Evolutionary conservation across 1,140 invertebrate genomes (phyloP), one percentile per base, ranked within the genome.

Genomic region (Tetragonula clypearis): DNA sequence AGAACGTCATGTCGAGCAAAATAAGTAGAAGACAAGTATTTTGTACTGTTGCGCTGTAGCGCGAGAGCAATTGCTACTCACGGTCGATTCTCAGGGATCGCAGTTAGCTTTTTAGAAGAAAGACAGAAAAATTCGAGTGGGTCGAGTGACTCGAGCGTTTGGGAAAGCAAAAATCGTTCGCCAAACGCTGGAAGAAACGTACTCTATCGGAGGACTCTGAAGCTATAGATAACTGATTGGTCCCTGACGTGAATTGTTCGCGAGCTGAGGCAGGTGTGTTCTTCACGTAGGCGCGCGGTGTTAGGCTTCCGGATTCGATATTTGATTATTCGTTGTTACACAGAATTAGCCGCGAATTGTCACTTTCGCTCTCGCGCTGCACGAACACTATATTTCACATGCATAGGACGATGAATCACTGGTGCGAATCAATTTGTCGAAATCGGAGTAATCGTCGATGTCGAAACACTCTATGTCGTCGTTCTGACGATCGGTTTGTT

Each of bases 301-400:
- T 78, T 86, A 89, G 88, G 87, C 17, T 65, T 30, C 41, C n/a
- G 58, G 76, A 78, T 73, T 81, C 30, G 6, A 82, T 30, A 23
- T 26, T 35, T 53, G 49, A 84, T 62, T 75, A n/a, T n/a, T 17
- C 26, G 41, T 30, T 86, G 56, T 30, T 86, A 60, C 76, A 82
- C 79, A 56, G 69, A 65, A 35, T 76, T 26, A 62, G 60, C 55
- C 56, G 30, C 23, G 53, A 72, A 71, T 60, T 58, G 21, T 30
- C 41, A 8, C 85, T 71, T 85, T 82, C 82, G 60, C 93, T 92
- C 89, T 92, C 92, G 90, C 90, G 92, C 92, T 94, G 91, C 88
- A 90, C 41, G 66, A 73, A 79, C 79, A 84, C 26, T 60, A 53
- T 69, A 77, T 56, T 30, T 66, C 65, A 35, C 55, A 49, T 30